Percentiles rank a stretch among this genome's conserved stretches.
phyloP scores from a whole-genome alignment of 1,140 invertebrate genomes.

The Drosophila navojoa region DNA sequence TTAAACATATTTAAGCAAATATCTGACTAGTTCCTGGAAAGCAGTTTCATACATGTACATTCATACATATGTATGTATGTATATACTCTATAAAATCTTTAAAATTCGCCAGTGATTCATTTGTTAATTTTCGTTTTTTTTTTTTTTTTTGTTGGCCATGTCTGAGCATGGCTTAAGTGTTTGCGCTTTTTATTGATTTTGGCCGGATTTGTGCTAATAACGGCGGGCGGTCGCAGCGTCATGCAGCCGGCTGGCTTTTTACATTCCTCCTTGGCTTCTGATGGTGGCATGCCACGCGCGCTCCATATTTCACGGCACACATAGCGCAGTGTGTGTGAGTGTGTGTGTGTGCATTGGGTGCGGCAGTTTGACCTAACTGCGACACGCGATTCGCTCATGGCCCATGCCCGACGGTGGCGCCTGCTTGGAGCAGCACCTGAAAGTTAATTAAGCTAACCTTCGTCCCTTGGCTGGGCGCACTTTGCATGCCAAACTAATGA shows the following conservation, averaged over 20 bases:
- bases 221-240: slow-evolving; percentile 18
- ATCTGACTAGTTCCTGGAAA: slow-evolving; percentile 31
- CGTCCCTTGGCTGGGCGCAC: slow-evolving; percentile 4
- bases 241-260: slow-evolving; percentile 16
- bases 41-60: slow-evolving; percentile 3
- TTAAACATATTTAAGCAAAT: background rate
- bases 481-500: slow-evolving; percentile 46
- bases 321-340: too few relatives aligned
- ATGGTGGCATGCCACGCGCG: slow-evolving; percentile 61
- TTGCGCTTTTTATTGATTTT: slow-evolving; percentile 74
- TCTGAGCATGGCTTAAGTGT: slow-evolving; percentile 66
- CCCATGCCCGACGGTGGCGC: slow-evolving; percentile 7
- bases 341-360: slow-evolving; percentile 36
- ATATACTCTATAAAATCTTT: slow-evolving; percentile 3
- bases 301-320: slow-evolving; percentile 60
- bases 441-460: slow-evolving; percentile 30
- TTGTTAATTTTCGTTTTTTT: slow-evolving; percentile 2
- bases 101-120: slow-evolving; percentile 35
- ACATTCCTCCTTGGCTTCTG: slow-evolving; percentile 1
- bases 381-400: slow-evolving; percentile 50
- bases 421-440: slow-evolving; percentile 13
- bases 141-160: slow-evolving; percentile 17
- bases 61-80: too few relatives aligned
- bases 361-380: slow-evolving; percentile 35
- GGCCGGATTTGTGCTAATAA: slow-evolving; percentile 60